Base-by-base conservation (phyloP, 2,888 invertebrate genomes). In the Mantis religiosa region DNA sequence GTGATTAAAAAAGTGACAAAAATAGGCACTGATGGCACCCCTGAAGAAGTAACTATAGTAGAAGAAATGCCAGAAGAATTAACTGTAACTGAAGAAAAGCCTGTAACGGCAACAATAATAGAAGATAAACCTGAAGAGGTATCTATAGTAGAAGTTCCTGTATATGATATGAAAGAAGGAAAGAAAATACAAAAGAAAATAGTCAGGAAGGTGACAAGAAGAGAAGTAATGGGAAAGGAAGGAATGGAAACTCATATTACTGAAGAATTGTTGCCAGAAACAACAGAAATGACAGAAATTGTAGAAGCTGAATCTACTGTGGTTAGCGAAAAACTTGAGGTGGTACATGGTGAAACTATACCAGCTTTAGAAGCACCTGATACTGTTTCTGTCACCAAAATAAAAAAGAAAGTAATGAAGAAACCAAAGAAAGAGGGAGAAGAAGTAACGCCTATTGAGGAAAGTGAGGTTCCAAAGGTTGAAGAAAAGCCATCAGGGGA, bases 191-290 rank as follows among this genome's bases (percentile, higher is more conserved):
- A 88, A 47, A 85, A 87, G 28, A 87, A 89, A 85, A 89, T 89
- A 20, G 71, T 81, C 3, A 86, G 90, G 88, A 90, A 90, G 47
- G 87, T 85, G 20, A 34, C 83, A 20, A 28, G 27, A 41, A 15
- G 25, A 28, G 25, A 84, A 20, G 88, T 88, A 83, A 88, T 89
- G n/a, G 30, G 83, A 41, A 89, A 83, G 20, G 85, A 83, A 92
- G 92, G 92, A 91, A 92, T 92, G 91, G 94, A 94, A 92, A 94
- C 94, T 92, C 92, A 94, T 41, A 90, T 93, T 90, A 93, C 94
- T 12, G 93, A 93, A 90, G 91, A 91, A 91, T 91, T 9, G 91
- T 91, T 92, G 7, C 91, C 92, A 4, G 91, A 91, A 89, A 91
- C 91, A 88, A 90, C 90, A 90, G 88, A 87, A 47, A 12, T 30